Evolutionary conservation across 2,113 vertebrate species (phyloP).

Genomic region (Macroglossus sobrinus): DNA sequence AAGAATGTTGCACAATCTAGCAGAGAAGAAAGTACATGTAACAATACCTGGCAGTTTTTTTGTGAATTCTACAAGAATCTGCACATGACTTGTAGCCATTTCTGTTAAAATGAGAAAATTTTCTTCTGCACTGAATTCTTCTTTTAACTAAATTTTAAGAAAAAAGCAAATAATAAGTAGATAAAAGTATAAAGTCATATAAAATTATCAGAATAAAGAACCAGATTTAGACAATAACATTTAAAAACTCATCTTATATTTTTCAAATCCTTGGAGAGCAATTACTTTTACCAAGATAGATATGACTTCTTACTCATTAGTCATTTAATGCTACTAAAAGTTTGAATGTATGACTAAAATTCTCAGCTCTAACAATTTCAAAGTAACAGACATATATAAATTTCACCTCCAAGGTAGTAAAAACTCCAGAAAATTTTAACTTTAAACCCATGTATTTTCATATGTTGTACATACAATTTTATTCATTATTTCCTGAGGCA

Average conservation of each 20-base stretch:
- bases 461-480: conserved; percentile 88
- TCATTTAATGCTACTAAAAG: neutral
- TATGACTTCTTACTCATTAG: neutral
- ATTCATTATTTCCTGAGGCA: conserved; percentile 95
- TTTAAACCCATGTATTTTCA: conserved; percentile 33
- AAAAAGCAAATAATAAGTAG: conserved; percentile 52
- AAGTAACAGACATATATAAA: conserved; percentile 19
- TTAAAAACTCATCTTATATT: neutral
- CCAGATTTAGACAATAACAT: neutral
- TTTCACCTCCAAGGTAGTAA: neutral
- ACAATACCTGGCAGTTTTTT: conserved; percentile 95
- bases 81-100: conserved; percentile 97
- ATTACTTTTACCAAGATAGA: neutral
- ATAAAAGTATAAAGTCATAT: conserved; percentile 23
- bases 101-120: conserved; percentile 97
- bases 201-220: conserved; percentile 31
- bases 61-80: conserved; percentile 98
- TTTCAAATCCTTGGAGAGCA: conserved; percentile 10
- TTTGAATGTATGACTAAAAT: conserved; percentile 36
- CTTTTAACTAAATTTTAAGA: conserved; percentile 87
- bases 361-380: conserved; percentile 14
- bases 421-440: neutral
- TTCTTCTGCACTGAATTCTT: conserved; percentile 94
- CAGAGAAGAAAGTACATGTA: neutral
- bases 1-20: neutral